Conservation (phyloP, 1,140 invertebrate genomes). For the Phortica variegata region DNA sequence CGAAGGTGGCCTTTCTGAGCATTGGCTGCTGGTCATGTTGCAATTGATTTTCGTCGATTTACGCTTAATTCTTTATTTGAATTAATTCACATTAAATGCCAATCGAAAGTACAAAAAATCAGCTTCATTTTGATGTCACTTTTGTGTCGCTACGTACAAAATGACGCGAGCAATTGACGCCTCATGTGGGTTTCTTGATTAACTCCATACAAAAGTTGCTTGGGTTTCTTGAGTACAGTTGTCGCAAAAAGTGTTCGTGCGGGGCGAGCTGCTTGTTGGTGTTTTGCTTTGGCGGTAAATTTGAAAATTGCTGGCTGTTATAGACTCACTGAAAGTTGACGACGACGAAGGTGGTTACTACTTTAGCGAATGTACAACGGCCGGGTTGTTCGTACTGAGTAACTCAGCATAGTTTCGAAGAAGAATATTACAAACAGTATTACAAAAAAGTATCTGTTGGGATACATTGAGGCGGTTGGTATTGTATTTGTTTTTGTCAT, state of each 20-base stretch:
- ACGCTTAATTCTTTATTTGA: constrained; percentile 26
- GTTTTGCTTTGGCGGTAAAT: constrained; percentile 49
- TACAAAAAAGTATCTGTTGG: constrained; percentile 7
- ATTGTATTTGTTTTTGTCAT: background rate
- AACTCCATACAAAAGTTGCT: constrained; percentile 55
- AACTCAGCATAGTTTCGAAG: constrained; percentile 1
- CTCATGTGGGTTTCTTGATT: constrained; percentile 56
- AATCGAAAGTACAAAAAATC: constrained; percentile 13
- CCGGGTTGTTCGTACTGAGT: constrained; percentile 4
- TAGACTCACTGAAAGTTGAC: background rate
- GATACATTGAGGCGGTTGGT: constrained; percentile 5
- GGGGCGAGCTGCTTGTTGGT: constrained; percentile 4
- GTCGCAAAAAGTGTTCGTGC: no score
- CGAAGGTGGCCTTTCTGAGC: constrained; percentile 30
- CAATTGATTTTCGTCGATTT: constrained; percentile 21
- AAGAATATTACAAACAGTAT: background rate
- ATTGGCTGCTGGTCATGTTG: background rate
- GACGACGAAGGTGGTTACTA: constrained; percentile 15
- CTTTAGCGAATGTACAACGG: no score
- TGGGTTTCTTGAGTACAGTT: constrained; percentile 52
- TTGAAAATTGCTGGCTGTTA: constrained; percentile 50
- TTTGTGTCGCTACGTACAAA: constrained; percentile 30
- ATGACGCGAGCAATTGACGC: constrained; percentile 30
- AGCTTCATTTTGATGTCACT: constrained; percentile 23
- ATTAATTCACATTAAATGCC: constrained; percentile 9